phyloP scores from a whole-genome alignment of 2,888 invertebrate genomes.

The Cetonia aurata region DNA sequence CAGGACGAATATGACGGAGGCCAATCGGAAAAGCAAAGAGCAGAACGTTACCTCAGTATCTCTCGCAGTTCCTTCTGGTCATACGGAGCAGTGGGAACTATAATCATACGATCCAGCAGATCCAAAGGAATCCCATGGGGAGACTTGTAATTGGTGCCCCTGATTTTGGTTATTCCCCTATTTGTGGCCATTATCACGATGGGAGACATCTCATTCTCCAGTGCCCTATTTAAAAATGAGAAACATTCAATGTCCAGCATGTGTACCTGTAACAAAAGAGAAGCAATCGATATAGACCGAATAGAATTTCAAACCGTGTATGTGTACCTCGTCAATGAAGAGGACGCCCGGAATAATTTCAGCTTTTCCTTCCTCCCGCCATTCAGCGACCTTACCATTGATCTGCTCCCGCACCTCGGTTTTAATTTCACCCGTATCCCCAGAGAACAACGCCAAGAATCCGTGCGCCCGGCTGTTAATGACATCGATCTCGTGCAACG shows the following conservation, averaged over 20 bases:
- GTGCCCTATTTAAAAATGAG: slow-evolving; percentile 95
- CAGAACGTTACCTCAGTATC: slow-evolving; percentile 76
- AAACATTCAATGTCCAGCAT: slow-evolving; percentile 99
- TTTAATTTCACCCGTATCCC: slow-evolving; percentile 99
- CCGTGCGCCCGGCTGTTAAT: slow-evolving; percentile 99
- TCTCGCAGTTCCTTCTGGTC: slow-evolving; percentile 89
- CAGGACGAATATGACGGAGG: too few relatives aligned
- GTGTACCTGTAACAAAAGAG: slow-evolving; percentile 76
- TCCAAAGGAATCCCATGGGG: slow-evolving; percentile 99
- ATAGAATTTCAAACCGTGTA: slow-evolving; percentile 5
- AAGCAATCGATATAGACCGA: not conserved
- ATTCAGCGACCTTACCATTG: slow-evolving; percentile 92
- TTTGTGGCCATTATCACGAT: slow-evolving; percentile 99
- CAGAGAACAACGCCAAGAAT: slow-evolving; percentile 95
- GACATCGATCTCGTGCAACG: slow-evolving; percentile 99
- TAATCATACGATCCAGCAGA: slow-evolving; percentile 94
- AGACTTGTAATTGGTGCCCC: slow-evolving; percentile 93
- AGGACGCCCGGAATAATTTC: slow-evolving; percentile 98
- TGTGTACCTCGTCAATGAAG: slow-evolving; percentile 90
- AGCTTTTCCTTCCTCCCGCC: slow-evolving; percentile 99
- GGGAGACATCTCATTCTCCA: slow-evolving; percentile 97
- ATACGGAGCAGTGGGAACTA: slow-evolving; percentile 92
- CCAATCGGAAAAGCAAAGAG: too few relatives aligned
- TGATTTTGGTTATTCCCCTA: slow-evolving; percentile 92
- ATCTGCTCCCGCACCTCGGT: slow-evolving; percentile 98